A percentile compares a stretch with the other conserved stretches of the same genome.
phyloP scores from a whole-genome alignment of 2,888 invertebrate species.

The Napeogenes inachia region DNA sequence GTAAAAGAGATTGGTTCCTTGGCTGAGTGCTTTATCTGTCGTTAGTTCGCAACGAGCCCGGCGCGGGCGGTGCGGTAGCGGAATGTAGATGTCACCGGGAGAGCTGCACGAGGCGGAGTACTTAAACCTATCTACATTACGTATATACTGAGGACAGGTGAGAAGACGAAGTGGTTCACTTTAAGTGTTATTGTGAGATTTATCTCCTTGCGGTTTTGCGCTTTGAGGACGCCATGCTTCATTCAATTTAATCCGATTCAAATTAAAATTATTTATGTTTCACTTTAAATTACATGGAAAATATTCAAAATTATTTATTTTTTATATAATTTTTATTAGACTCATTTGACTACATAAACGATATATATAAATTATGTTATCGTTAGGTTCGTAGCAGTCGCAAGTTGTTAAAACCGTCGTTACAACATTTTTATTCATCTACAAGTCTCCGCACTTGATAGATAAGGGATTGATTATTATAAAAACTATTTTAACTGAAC shows the following conservation, averaged over 20 bases:
- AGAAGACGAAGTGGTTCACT: slow-evolving; percentile 15
- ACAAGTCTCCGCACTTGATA: too few species aligned
- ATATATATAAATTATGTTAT: too few species aligned
- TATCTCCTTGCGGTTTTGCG: slow-evolving; percentile 12
- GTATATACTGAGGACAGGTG: slow-evolving; percentile 11
- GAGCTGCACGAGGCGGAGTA: background rate
- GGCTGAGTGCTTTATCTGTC: slow-evolving; percentile 67
- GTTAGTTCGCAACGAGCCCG: slow-evolving; percentile 61
- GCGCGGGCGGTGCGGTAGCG: slow-evolving; percentile 19
- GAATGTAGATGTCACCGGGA: slow-evolving; percentile 6
- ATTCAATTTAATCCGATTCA: background rate
- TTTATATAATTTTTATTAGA: background rate
- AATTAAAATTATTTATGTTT: background rate
- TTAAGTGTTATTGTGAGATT: slow-evolving; percentile 15
- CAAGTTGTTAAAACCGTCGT: background rate
- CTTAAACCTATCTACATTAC: background rate
- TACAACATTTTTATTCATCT: too few species aligned
- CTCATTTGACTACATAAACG: too few species aligned
- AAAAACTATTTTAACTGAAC: slow-evolving; percentile 22
- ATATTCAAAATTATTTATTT: background rate
- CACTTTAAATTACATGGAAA: background rate
- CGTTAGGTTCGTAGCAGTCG: slow-evolving; percentile 5
- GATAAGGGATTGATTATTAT: slow-evolving; percentile 10
- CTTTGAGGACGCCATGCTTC: background rate
- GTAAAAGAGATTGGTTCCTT: slow-evolving; percentile 73